phyloP scores from a whole-genome alignment of 2,888 invertebrate species.

The Drosophila conformis region DNA sequence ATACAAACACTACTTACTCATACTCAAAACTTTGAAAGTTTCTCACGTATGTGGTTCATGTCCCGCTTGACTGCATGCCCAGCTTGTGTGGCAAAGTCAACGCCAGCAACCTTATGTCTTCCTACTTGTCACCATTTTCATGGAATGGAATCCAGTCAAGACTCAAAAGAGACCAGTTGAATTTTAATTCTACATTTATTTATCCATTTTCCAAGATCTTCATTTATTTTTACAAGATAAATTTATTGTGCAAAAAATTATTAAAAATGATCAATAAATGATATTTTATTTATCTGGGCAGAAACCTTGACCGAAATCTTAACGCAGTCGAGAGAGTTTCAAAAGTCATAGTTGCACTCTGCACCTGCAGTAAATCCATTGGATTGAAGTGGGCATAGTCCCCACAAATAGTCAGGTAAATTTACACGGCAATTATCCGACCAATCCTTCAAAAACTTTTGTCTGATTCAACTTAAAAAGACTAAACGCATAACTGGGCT shows the following conservation, averaged over 20 bases:
- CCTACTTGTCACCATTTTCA: slow-evolving; percentile 9
- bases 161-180: not conserved
- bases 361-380: not conserved
- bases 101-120: slow-evolving; percentile 19
- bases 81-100: slow-evolving; percentile 48
- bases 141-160: slow-evolving; percentile 3
- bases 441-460: not conserved
- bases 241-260: not conserved
- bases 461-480: not conserved
- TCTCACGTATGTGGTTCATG: slow-evolving; percentile 28
- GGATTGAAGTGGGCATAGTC: not conserved
- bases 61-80: slow-evolving; percentile 37
- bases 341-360: not conserved
- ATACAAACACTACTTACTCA: not conserved
- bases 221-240: not conserved
- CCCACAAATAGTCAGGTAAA: not conserved
- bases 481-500: not conserved
- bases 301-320: not conserved
- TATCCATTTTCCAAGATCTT: not conserved
- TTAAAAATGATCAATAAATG: not conserved
- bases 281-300: not conserved
- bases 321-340: not conserved
- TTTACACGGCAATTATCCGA: no score
- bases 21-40: slow-evolving; percentile 4
- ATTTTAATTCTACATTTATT: not conserved